Conservation (phyloP, 1,140 invertebrate genomes). For the Sminthurides bifidus region DNA sequence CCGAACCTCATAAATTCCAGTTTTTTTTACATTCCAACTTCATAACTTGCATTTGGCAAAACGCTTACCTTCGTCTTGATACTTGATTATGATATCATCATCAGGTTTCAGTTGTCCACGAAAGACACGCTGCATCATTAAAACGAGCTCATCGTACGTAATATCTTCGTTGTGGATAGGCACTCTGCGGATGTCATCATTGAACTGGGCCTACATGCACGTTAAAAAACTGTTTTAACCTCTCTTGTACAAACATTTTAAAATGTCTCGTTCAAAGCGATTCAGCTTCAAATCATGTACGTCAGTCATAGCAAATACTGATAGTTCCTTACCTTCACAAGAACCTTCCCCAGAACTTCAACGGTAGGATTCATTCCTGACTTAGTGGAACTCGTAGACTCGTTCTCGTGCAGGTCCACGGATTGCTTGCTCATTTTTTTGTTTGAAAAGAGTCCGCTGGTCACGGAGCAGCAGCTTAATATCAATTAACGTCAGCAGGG, state of each 20-base stretch:
- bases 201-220: slow-evolving; percentile 49
- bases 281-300: neutral
- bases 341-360: slow-evolving; percentile 1
- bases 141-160: slow-evolving; percentile 60
- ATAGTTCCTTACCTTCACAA: slow-evolving; percentile 3
- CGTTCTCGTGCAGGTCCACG: slow-evolving; percentile 1
- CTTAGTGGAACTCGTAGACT: slow-evolving; percentile 1
- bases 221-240: neutral
- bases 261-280: neutral
- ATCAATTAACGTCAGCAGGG: too few species aligned
- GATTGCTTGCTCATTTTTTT: too few species aligned
- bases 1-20: too few species aligned
- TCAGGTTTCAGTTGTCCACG: slow-evolving; percentile 48
- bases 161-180: slow-evolving; percentile 66
- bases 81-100: slow-evolving; percentile 61
- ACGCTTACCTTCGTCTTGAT: slow-evolving; percentile 56
- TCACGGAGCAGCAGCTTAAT: too few species aligned
- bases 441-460: too few species aligned
- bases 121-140: slow-evolving; percentile 68
- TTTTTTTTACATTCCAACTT: too few species aligned
- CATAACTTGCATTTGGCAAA: too few species aligned
- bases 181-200: slow-evolving; percentile 57
- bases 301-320: neutral
- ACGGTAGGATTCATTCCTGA: neutral
- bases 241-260: neutral